These are phyloP conservation scores for Caenorhabditis inopinata DNA, from an alignment of 1,140 invertebrate species.

Conservation along the genomic window DNA sequence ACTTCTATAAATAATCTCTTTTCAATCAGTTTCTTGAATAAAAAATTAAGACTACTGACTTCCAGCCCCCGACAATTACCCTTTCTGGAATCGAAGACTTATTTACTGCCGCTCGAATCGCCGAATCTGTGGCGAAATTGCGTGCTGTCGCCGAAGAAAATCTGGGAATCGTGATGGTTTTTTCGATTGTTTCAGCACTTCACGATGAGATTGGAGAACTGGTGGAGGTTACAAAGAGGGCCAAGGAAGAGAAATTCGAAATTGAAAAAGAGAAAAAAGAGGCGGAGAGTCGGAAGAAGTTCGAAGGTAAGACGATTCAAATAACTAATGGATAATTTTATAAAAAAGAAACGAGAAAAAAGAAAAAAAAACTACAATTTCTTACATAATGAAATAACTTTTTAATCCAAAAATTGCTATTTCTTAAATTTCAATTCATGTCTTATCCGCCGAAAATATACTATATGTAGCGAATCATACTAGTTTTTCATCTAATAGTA, in stretches of 20 bases:
- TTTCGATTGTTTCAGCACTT: conserved; percentile 82
- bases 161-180: conserved; percentile 94
- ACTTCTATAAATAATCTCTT: background rate
- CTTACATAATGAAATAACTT: too few relatives aligned
- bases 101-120: conserved; percentile 22
- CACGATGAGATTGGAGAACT: conserved; percentile 51
- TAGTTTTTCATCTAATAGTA: too few relatives aligned
- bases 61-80: conserved; percentile 16
- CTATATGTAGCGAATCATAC: too few relatives aligned
- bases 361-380: too few relatives aligned
- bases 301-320: conserved; percentile 51
- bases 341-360: too few relatives aligned
- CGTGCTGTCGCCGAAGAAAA: conserved; percentile 75
- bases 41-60: background rate
- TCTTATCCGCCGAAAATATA: too few relatives aligned
- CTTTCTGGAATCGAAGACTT: conserved; percentile 34
- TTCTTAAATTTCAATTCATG: too few relatives aligned
- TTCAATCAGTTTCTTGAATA: too few relatives aligned
- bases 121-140: conserved; percentile 37
- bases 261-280: conserved; percentile 76
- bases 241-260: conserved; percentile 63
- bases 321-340: too few relatives aligned
- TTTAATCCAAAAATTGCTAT: too few relatives aligned
- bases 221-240: conserved; percentile 38
- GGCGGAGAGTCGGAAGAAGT: conserved; percentile 79